A percentile compares a stretch with the other conserved stretches of the same genome.
Conservation (phyloP, 2,888 invertebrate genomes). For the Tipula confusa region DNA sequence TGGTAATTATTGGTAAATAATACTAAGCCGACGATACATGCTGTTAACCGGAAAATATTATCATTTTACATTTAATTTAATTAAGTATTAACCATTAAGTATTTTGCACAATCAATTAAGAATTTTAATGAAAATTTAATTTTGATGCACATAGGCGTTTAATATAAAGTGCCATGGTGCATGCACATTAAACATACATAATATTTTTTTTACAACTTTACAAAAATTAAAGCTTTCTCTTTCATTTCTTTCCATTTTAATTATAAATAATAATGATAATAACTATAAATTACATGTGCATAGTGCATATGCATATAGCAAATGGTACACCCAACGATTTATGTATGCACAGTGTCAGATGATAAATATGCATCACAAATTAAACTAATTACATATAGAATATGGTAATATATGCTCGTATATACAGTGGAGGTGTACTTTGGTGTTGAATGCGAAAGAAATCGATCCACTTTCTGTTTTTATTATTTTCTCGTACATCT, state of each 20-base stretch:
- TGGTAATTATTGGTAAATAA: no score
- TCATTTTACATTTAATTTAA: not conserved
- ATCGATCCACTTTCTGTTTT: not conserved
- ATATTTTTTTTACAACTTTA: not conserved
- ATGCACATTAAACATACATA: not conserved
- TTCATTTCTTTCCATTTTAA: not conserved
- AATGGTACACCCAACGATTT: not conserved
- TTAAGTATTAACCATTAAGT: no score
- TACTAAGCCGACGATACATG: no score
- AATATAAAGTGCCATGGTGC: not conserved
- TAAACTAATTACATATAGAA: not conserved
- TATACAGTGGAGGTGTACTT: not conserved
- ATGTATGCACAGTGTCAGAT: not conserved
- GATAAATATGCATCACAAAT: not conserved
- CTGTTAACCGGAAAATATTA: no score
- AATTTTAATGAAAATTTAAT: not conserved
- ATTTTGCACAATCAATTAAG: not conserved
- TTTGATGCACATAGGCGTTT: not conserved
- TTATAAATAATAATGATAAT: not conserved
- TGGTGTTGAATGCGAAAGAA: not conserved
- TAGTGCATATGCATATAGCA: not conserved
- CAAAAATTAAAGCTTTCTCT: not conserved
- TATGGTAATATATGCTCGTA: not conserved
- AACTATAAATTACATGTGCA: not conserved
- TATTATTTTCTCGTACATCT: no score